Evolutionary conservation across 2,113 vertebrate genomes (phyloP).

Genomic region (Diglossa brunneiventris): DNA sequence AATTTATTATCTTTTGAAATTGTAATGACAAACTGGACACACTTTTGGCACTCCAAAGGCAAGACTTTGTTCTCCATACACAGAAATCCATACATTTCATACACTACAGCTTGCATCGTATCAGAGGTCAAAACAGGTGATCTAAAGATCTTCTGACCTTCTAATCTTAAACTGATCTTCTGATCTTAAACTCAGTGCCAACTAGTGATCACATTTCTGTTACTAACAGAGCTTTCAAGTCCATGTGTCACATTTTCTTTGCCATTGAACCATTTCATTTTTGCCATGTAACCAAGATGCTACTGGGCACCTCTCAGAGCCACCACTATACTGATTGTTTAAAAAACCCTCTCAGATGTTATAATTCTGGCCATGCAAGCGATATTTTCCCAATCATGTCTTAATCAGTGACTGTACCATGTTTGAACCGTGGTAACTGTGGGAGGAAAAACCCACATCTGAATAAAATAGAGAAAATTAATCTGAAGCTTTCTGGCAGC

Average conservation of each 20-base stretch:
- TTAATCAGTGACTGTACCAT: neutral
- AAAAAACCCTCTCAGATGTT: neutral
- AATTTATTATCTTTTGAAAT: neutral
- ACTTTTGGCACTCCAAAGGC: neutral
- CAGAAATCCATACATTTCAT: neutral
- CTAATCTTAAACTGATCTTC: neutral
- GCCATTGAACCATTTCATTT: neutral
- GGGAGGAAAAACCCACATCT: accelerated
- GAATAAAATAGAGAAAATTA: neutral
- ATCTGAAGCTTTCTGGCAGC: neutral
- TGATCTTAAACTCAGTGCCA: neutral
- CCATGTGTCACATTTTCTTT: neutral
- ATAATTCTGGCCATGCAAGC: neutral
- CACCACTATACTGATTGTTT: neutral
- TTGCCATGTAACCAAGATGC: neutral
- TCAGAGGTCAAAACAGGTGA: neutral
- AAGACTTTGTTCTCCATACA: neutral
- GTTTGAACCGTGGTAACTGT: neutral
- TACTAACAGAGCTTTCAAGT: neutral
- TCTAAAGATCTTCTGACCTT: neutral
- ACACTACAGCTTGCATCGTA: accelerated
- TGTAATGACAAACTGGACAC: neutral
- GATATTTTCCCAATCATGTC: neutral
- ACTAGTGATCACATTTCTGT: neutral
- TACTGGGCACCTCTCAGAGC: neutral